phyloP scores from a whole-genome alignment of 92 coral and sea anemone genomes.

The Epizoanthus fatuus region DNA sequence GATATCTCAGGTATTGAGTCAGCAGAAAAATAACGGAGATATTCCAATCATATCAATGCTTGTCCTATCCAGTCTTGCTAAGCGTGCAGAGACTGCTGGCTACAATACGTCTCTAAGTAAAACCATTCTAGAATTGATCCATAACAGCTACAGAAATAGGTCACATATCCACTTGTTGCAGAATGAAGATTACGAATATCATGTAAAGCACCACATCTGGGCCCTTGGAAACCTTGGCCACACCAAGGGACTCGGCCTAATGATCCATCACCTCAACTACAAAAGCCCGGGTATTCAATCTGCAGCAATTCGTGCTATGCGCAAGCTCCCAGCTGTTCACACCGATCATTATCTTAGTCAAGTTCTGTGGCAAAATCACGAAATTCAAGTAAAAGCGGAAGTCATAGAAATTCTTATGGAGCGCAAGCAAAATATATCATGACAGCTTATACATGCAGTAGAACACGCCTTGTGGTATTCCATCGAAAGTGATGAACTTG shows the following conservation, averaged over 20 bases:
- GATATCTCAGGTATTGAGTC: slow-evolving; percentile 55
- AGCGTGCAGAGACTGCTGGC: slow-evolving; percentile 77
- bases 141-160: slow-evolving; percentile 78
- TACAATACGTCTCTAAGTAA: slow-evolving; percentile 76
- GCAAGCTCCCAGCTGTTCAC: slow-evolving; percentile 80
- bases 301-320: slow-evolving; percentile 87
- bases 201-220: slow-evolving; percentile 87
- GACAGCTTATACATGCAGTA: too few species aligned
- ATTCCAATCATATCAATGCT: slow-evolving; percentile 80
- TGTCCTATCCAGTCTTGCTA: slow-evolving; percentile 79
- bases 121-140: slow-evolving; percentile 74
- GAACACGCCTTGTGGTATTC: too few species aligned
- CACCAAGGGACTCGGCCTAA: slow-evolving; percentile 70
- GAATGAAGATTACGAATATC: slow-evolving; percentile 71
- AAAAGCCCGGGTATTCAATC: slow-evolving; percentile 90
- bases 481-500: too few species aligned
- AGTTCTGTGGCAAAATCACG: slow-evolving; percentile 1
- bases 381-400: too few species aligned
- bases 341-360: slow-evolving; percentile 76
- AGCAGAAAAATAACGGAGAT: slow-evolving; percentile 68
- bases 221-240: slow-evolving; percentile 96
- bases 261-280: slow-evolving; percentile 80
- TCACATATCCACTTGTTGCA: slow-evolving; percentile 71
- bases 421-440: too few species aligned
- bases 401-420: too few species aligned